phyloP scores from a whole-genome alignment of 1,140 invertebrate genomes.

The Tribolium madens region DNA sequence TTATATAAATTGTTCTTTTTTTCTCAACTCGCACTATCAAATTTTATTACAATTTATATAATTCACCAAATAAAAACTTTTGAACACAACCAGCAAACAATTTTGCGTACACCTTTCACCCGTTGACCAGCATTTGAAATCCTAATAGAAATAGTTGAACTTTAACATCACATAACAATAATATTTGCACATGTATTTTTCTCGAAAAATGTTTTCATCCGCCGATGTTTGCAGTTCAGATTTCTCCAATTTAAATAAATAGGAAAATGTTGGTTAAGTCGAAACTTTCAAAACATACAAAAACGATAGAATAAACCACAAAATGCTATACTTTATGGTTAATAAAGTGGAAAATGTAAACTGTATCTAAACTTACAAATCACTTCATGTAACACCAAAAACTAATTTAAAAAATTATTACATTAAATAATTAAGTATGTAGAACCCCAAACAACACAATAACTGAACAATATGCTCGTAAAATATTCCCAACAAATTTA shows the following conservation, averaged over 20 bases:
- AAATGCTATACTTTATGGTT: conserved; percentile 1
- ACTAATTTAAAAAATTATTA: neutral
- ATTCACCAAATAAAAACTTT: neutral
- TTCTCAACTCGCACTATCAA: too few species aligned
- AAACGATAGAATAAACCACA: conserved; percentile 24
- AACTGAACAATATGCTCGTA: neutral
- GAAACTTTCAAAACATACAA: conserved; percentile 33
- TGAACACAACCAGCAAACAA: neutral
- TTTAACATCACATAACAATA: neutral
- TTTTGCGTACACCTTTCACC: neutral
- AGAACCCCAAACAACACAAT: neutral
- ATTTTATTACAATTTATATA: neutral
- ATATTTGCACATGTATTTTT: neutral
- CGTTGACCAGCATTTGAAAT: neutral
- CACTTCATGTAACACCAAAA: neutral
- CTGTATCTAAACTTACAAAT: neutral
- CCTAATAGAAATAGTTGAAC: neutral
- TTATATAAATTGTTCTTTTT: too few species aligned
- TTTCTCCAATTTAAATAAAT: conserved; percentile 31
- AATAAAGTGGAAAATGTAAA: conserved; percentile 21
- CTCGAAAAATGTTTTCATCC: neutral
- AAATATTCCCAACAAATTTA: neutral
- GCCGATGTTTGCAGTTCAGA: neutral
- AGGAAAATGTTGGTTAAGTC: conserved; percentile 7
- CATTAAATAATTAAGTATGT: neutral